Evolutionary conservation across 2,888 invertebrate genomes (phyloP), one percentile per base, ranked within the genome.

Genomic region (Pachymerium ferrugineum): DNA sequence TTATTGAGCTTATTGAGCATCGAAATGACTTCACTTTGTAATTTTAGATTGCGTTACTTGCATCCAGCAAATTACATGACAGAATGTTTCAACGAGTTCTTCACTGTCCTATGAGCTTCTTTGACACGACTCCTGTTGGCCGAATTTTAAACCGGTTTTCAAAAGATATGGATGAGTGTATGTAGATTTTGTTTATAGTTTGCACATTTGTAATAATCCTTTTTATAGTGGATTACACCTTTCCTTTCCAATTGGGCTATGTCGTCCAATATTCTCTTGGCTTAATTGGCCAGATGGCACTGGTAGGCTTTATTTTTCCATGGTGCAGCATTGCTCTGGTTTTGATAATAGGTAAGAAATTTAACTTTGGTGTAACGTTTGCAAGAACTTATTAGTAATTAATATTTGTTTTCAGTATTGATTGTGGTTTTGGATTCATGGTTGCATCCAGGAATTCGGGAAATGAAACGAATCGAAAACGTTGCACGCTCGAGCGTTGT

Each of bases 301-400:
- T 95, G 77, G 94, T 96, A 84, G 90, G 91, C 84, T 87, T 87
- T 79, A 91, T 93, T 77, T 94, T 94, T 71, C 93, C 93, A 3
- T 73, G 73, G 73, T 74, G 74, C 29, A 33, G 73, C 19, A 75
- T 75, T 35, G 73, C 69, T 5, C 38, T 75, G 12, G 73, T 67
- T 12, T 54, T 75, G 22, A 73, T 74, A 22, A 28, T 74, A 19
- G 28, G 75, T 75, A 73, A 74, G 3, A 47, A 10, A 54, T 8
- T 22, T n/a, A n/a, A n/a, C n/a, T n/a, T n/a, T n/a, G n/a, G n/a
- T n/a, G n/a, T n/a, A n/a, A n/a, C n/a, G n/a, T n/a, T n/a, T n/a
- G n/a, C n/a, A n/a, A n/a, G n/a, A n/a, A n/a, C n/a, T n/a, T n/a
- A n/a, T n/a, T n/a, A n/a, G n/a, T n/a, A n/a, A n/a, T n/a, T n/a